phyloP scores from a whole-genome alignment of 2,888 invertebrate genomes.

The Poecilobothrus nobilitatus region DNA sequence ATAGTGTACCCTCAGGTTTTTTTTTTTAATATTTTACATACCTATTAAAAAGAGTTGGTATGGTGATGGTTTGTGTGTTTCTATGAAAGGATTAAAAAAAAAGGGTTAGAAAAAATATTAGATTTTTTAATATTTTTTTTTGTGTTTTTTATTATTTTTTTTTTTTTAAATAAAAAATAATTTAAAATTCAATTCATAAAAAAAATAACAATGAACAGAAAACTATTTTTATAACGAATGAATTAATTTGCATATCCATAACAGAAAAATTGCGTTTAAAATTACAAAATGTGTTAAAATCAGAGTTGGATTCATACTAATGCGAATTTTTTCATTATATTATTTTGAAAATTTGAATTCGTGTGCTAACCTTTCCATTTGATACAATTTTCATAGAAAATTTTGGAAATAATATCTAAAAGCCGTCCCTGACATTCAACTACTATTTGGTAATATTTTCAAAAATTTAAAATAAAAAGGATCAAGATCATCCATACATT shows the following conservation, averaged over 20 bases:
- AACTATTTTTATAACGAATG: not conserved
- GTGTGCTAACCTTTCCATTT: no score
- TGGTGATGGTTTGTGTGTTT: not conserved
- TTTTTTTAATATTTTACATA: not conserved
- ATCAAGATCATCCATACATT: no score
- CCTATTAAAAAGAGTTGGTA: not conserved
- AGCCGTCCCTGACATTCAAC: no score
- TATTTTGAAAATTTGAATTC: no score
- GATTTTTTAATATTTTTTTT: not conserved
- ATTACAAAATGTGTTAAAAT: no score
- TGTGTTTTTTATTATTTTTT: not conserved
- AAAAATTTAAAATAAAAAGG: no score
- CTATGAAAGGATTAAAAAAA: not conserved
- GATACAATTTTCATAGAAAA: no score
- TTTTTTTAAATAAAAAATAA: not conserved
- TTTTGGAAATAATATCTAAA: no score
- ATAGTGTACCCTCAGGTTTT: not conserved
- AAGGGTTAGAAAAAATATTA: slow-evolving; percentile 6
- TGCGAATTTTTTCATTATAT: no score
- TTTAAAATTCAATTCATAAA: not conserved
- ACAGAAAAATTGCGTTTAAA: not conserved
- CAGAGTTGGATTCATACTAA: no score
- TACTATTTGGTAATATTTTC: no score
- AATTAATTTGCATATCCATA: slow-evolving; percentile 4
- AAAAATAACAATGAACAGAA: not conserved